phyloP scores from a whole-genome alignment of 2,797 vertebrate species.

The Coendou prehensilis region DNA sequence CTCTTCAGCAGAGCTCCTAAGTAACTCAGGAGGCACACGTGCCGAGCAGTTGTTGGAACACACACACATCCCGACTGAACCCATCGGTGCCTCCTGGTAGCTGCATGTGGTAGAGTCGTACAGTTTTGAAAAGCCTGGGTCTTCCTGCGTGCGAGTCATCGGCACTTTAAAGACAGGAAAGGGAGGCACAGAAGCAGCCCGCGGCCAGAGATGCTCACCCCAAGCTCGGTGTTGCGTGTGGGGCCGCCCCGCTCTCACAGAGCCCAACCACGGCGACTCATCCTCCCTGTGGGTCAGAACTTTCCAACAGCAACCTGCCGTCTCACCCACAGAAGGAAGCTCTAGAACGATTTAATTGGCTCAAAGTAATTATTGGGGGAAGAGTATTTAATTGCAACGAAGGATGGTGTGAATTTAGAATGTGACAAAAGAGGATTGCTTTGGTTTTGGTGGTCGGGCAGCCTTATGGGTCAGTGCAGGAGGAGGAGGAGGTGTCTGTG shows the following conservation, averaged over 20 bases:
- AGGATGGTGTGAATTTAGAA: slow-evolving; percentile 14
- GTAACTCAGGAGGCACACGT: slow-evolving; percentile 2
- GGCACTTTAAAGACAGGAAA: slow-evolving; percentile 25
- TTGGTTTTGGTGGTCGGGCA: background rate
- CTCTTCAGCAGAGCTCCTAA: slow-evolving; percentile 11
- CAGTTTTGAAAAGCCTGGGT: background rate
- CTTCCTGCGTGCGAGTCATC: background rate
- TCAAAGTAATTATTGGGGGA: slow-evolving; percentile 10
- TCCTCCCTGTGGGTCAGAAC: background rate
- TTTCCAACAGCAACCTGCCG: background rate
- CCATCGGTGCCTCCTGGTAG: background rate
- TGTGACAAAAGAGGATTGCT: background rate
- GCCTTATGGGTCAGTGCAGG: background rate
- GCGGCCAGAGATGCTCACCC: rapidly evolving
- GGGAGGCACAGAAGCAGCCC: background rate
- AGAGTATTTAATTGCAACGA: background rate
- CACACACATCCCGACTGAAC: background rate
- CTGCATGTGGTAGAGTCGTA: background rate
- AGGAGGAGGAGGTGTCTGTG: background rate
- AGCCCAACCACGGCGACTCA: background rate
- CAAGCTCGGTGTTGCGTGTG: background rate
- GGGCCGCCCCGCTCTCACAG: background rate
- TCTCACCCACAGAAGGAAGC: slow-evolving; percentile 26
- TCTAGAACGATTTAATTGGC: slow-evolving; percentile 20
- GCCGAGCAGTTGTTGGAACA: slow-evolving; percentile 2